Evolutionary conservation across 2,888 invertebrate genomes (phyloP).

Genomic region (Drosophila fulvimacula): DNA sequence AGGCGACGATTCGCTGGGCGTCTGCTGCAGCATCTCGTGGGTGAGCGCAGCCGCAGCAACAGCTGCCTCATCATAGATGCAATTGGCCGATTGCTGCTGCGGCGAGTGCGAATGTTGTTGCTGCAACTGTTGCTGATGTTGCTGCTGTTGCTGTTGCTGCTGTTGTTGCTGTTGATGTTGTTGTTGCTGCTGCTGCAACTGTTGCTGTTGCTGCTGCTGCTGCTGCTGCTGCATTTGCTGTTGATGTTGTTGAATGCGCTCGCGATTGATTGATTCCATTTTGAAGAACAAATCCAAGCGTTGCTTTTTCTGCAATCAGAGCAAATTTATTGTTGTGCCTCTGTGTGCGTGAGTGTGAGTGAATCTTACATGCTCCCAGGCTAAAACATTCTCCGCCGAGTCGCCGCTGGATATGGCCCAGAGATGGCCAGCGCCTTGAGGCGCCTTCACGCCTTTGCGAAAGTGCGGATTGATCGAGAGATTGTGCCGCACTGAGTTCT

Average conservation of each 20-base stretch:
- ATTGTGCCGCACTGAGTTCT: conserved; percentile 96
- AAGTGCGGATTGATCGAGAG: conserved; percentile 96
- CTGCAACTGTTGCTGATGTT: conserved; percentile 24
- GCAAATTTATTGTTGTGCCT: background rate
- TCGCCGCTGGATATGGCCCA: conserved; percentile 93
- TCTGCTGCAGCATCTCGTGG: conserved; percentile 82
- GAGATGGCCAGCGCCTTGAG: conserved; percentile 94
- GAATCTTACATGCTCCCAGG: conserved; percentile 86
- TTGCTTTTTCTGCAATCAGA: conserved; percentile 85
- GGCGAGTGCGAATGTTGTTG: conserved; percentile 42
- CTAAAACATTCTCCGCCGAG: conserved; percentile 86
- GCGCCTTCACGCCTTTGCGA: conserved; percentile 93
- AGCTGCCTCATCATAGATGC: conserved; percentile 83
- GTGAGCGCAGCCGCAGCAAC: conserved; percentile 83
- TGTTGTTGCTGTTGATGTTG: conserved; percentile 25
- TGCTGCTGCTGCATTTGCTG: conserved; percentile 69
- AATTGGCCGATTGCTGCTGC: conserved; percentile 49
- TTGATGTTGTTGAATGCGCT: conserved; percentile 81
- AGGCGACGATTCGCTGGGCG: conserved; percentile 34
- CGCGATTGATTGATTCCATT: conserved; percentile 84
- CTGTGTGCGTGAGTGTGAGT: background rate
- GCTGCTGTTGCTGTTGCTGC: conserved; percentile 37
- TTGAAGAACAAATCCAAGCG: conserved; percentile 86
- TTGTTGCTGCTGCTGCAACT: conserved; percentile 9
- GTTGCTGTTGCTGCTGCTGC: conserved; percentile 18